These are phyloP conservation scores for Dioctria linearis DNA, from an alignment of 2,888 invertebrate genomes.

Conservation along the genomic window DNA sequence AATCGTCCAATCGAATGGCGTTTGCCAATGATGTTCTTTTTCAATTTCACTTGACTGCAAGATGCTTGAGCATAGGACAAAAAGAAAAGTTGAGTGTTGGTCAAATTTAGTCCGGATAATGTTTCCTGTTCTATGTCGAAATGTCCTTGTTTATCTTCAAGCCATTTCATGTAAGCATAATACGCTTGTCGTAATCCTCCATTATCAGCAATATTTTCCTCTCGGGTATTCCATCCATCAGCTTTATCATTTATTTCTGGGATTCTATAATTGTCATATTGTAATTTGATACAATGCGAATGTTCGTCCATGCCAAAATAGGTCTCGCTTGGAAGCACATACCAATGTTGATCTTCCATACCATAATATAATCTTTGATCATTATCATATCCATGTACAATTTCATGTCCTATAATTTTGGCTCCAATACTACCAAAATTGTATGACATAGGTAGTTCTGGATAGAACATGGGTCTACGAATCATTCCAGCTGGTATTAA, in stretches of 20 bases:
- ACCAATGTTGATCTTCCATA: background rate
- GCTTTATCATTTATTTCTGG: background rate
- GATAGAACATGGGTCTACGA: constrained; percentile 24
- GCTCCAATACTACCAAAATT: constrained; percentile 42
- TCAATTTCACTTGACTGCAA: constrained; percentile 15
- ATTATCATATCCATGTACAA: constrained; percentile 38
- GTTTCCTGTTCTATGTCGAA: constrained; percentile 21
- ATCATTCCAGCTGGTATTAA: constrained; percentile 33
- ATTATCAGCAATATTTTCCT: constrained; percentile 36
- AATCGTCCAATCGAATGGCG: constrained; percentile 25
- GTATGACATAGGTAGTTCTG: constrained; percentile 38
- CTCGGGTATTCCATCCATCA: background rate
- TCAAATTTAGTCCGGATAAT: constrained; percentile 21
- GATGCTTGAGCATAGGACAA: constrained; percentile 35
- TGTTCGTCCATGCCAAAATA: background rate
- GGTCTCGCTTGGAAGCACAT: background rate
- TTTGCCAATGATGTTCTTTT: background rate
- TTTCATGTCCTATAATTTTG: constrained; percentile 41
- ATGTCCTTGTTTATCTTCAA: background rate
- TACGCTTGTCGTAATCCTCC: constrained; percentile 31
- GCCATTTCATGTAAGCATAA: constrained; percentile 33
- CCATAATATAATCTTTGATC: background rate
- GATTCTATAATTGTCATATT: constrained; percentile 9
- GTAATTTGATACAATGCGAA: constrained; percentile 15
- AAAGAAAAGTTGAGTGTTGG: constrained; percentile 39